Base-by-base conservation (phyloP, 1,140 invertebrate genomes). In the Leguminivora glycinivorella region DNA sequence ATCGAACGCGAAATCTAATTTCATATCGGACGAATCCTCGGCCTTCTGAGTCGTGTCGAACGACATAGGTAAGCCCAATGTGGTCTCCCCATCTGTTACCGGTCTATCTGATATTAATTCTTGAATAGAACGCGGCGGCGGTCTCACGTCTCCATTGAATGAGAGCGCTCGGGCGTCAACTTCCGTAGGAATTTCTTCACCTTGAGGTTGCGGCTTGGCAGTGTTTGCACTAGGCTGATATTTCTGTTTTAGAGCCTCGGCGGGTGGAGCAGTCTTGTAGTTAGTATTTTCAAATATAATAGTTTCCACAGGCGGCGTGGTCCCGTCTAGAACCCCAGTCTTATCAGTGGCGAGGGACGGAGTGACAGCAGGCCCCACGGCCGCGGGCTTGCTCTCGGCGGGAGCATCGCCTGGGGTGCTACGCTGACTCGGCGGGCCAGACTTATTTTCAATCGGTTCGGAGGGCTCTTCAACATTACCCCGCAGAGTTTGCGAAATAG, bases 201-300 rank as follows among this genome's bases (percentile, higher is more conserved):
- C 74, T 80, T 87, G 84, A 72, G 81, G 75, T 56, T 69, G 69
- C 79, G 69, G 71, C 47, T 79, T 91, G 5, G 85, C 80, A 72
- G 84, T 82, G 43, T 78, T 82, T 24, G 83, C 71, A 93, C 90
- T 74, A 88, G 92, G 76, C 92, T 93, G 76, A 92, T 94, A 77
- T 93, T 93, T 92, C 93, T 95, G 82, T 92, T 95, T 81, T 92
- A 95, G 76, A 88, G 82, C 93, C 85, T 92, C 94, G 43, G 87
- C 89, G 17, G 89, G 88, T 79, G 82, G 94, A 81, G 87, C 87
- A 70, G 94, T 94, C 89, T 96, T 96, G 81, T 96, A 97, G 84
- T 98, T 98, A 0, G 96, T 98, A 87, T 98, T 98, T 84, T 98
- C 97, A 84, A 98, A 98, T 70, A 98, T 97, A 38, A 98, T 95